Base-by-base conservation (phyloP, 2,888 invertebrate species). In the Phytoseiulus persimilis region DNA sequence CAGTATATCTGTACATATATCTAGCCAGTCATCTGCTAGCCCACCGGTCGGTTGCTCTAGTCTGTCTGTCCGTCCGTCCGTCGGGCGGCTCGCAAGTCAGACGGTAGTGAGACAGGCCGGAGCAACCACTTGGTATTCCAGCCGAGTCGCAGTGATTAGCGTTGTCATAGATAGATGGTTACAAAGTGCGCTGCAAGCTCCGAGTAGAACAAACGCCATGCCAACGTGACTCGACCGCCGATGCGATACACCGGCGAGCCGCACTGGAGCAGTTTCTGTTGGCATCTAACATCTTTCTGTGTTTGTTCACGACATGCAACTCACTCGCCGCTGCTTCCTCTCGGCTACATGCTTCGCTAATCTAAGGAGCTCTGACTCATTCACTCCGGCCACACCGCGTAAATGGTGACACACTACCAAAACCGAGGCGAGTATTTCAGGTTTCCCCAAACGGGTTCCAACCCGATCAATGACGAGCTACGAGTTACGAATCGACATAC, bases 151-250 rank as follows among this genome's bases (percentile, higher is more conserved):
- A 65, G 65, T 65, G 65, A 65, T 65, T 65, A 65, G 65, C 65
- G 65, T 65, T 65, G 65, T 65, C 65, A 65, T 65, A 65, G 65
- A 65, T 65, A 65, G 65, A 65, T 65, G 65, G 65, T 65, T 65
- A 65, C 65, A 28, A 65, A 65, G 65, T 65, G 65, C 65, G 65
- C 65, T 65, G 65, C 65, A 65, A 65, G 65, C 65, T 65, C 18
- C 65, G 65, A 65, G 65, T 65, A 65, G 65, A 65, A 65, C 65
- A 65, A 65, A 65, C 65, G 65, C 65, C 28, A 28, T 65, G 65
- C 65, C 65, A 65, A 65, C 65, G 65, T 65, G 65, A 65, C 65
- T 65, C 65, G 65, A 65, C 65, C 65, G 65, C 65, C 65, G 65
- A 65, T 65, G 65, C 65, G 65, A 28, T 65, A 65, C 28, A 65